Conservation (phyloP, 2,797 vertebrate species). For the Lagodon rhomboides region DNA sequence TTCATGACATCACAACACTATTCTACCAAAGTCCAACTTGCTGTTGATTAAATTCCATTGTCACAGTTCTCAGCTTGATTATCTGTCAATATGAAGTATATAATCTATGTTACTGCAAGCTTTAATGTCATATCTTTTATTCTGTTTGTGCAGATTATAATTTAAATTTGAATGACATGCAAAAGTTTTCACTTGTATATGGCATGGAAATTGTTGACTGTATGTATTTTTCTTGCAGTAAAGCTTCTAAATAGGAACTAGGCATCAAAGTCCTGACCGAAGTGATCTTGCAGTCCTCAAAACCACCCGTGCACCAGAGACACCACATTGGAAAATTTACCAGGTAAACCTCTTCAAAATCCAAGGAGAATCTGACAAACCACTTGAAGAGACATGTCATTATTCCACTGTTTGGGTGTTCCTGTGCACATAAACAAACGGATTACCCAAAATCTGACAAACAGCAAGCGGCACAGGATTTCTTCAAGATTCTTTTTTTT, state of each 20-base stretch:
- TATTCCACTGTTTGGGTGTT: slow-evolving; percentile 72
- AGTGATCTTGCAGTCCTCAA: slow-evolving; percentile 15
- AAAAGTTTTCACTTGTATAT: slow-evolving; percentile 28
- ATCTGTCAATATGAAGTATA: background rate
- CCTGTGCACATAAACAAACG: slow-evolving; percentile 68
- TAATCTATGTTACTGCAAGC: background rate
- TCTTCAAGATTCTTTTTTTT: slow-evolving; percentile 14
- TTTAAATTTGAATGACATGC: slow-evolving; percentile 31
- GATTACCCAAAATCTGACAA: slow-evolving; percentile 73
- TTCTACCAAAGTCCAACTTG: background rate
- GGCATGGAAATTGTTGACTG: slow-evolving; percentile 5
- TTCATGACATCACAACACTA: background rate
- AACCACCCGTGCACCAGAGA: background rate
- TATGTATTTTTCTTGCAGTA: background rate
- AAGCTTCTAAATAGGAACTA: slow-evolving; percentile 8
- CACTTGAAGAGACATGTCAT: slow-evolving; percentile 66
- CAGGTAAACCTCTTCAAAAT: slow-evolving; percentile 61
- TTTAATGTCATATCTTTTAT: slow-evolving; percentile 12
- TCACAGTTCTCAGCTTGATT: slow-evolving; percentile 7
- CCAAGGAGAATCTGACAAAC: slow-evolving; percentile 65
- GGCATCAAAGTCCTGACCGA: background rate
- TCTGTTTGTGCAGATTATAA: background rate
- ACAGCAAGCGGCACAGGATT: slow-evolving; percentile 39
- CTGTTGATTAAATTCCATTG: background rate
- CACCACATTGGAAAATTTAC: slow-evolving; percentile 48